Percentiles rank a stretch among this genome's conserved stretches.
phyloP scores from a whole-genome alignment of 2,888 invertebrate genomes.

The Acleris laterana region DNA sequence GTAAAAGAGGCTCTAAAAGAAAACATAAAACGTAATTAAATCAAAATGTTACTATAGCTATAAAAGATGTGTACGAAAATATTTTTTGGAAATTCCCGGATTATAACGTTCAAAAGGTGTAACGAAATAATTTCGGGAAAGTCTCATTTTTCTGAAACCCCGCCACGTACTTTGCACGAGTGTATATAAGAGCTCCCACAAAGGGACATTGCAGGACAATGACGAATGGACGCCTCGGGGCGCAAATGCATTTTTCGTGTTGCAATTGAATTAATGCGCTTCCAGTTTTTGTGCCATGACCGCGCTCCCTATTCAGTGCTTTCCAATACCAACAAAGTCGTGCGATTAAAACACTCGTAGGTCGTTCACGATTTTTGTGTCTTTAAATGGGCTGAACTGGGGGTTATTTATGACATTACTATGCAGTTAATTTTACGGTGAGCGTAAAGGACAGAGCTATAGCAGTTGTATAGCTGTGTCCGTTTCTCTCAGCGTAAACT shows the following conservation, averaged over 20 bases:
- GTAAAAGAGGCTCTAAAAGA: no score
- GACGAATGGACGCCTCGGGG: constrained; percentile 65
- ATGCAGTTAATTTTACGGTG: no score
- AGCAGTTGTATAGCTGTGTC: no score
- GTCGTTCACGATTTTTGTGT: constrained; percentile 7
- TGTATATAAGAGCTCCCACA: constrained; percentile 33
- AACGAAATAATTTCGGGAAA: neutral
- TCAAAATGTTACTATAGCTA: no score
- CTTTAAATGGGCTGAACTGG: constrained; percentile 4
- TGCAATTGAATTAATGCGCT: constrained; percentile 82
- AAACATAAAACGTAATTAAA: no score
- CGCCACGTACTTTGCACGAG: neutral
- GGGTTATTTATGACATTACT: no score
- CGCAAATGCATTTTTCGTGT: constrained; percentile 83
- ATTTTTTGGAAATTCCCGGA: neutral
- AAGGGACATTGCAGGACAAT: constrained; percentile 61
- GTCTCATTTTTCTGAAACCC: neutral
- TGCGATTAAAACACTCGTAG: constrained; percentile 12
- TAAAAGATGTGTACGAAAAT: no score
- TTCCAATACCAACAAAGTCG: constrained; percentile 38
- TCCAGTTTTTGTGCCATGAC: constrained; percentile 48
- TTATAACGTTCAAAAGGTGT: no score
- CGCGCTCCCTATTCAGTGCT: constrained; percentile 46
- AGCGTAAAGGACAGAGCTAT: no score
- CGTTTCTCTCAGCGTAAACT: no score